Base-by-base conservation (phyloP, 2,888 invertebrate genomes). In the Tetanocera ferruginea region DNA sequence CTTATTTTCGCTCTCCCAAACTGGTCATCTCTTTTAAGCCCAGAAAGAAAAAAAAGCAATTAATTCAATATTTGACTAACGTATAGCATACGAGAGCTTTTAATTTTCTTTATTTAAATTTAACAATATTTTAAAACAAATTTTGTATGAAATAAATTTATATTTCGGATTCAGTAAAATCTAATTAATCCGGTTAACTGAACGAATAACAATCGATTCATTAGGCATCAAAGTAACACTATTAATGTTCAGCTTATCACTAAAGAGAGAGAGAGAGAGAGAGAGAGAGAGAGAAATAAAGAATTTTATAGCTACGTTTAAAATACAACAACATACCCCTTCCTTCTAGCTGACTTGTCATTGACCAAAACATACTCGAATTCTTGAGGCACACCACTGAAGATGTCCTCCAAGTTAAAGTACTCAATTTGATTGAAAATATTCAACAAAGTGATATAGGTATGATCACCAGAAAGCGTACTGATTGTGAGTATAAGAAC, bases 401-500 rank as follows among this genome's bases (percentile, higher is more conserved):
- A 86, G 3, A 80, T 79, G 0, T 86, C 28, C 6, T 83, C 86
- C 31, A 92, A 83, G 81, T 91, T 89, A 0, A 91, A 85, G 2
- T 80, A 83, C 82, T 90, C 87, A 0, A 86, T 82, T 8, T 86
- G 75, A 37, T 86, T 83, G 3, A 89, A 90, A 71, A 92, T 86
- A 85, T 92, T 92, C 34, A 91, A 85, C 0, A 92, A 82, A 0
- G 90, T 91, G 0, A 92, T 86, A 31, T 91, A 88, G 0, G 88
- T 86, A 5, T 85, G 86, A 0, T 86, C 83, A 43, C 83, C 84
- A 19, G 69, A 70, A 57, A 85, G 76, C 17, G 81, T 83, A 2
- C 88, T 87, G n/a, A n/a, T n/a, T n/a, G 49, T n/a, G 76, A 76
- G 11, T 17, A 25, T 17, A 73, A 28, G 9, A 52, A 31, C 14